These are phyloP conservation scores for Dipodomys ordii DNA, from an alignment of 2,113 vertebrate genomes.

Conservation along the genomic window DNA sequence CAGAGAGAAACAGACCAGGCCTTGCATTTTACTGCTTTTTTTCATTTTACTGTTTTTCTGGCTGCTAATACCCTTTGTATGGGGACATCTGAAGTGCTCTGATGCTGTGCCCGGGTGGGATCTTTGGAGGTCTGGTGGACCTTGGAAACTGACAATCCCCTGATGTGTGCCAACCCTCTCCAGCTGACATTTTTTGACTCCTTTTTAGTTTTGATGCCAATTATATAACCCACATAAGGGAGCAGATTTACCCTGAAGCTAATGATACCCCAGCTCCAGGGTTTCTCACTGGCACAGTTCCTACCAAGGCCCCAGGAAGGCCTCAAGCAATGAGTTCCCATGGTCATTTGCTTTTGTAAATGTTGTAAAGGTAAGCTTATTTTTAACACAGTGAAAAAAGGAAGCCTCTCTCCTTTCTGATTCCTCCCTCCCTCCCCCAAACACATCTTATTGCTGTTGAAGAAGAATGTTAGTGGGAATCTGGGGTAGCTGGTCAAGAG, in stretches of 20 bases:
- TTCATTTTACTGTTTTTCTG: background rate
- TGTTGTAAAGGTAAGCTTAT: background rate
- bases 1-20: background rate
- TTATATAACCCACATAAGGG: background rate
- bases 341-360: background rate
- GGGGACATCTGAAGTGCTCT: background rate
- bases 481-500: background rate
- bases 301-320: background rate
- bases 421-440: background rate
- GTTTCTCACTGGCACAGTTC: background rate
- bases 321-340: background rate
- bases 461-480: background rate
- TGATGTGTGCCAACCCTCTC: background rate
- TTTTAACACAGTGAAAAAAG: background rate
- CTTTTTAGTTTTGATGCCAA: background rate
- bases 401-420: background rate
- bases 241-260: background rate
- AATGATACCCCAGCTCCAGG: background rate
- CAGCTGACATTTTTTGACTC: background rate
- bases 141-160: background rate
- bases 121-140: background rate
- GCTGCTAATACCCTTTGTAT: background rate
- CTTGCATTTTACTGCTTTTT: background rate
- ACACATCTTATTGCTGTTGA: background rate
- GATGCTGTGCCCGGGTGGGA: background rate